Percentiles rank a stretch among this genome's conserved stretches.
Evolutionary conservation across 2,888 invertebrate genomes (phyloP).

Genomic region (Rotaria sp.): DNA sequence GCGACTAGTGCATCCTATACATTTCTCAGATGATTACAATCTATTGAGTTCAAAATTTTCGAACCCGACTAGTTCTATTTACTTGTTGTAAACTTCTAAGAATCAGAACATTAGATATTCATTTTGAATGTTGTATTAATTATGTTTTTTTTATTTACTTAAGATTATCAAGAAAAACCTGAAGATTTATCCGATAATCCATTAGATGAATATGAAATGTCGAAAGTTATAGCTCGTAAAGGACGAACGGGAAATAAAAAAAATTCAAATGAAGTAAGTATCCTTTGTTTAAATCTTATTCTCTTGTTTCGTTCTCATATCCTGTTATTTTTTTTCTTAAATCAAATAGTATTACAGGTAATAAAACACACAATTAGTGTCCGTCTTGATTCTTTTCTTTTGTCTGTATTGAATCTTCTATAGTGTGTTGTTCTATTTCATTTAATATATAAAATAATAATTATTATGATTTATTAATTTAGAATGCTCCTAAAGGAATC

Average conservation of each 20-base stretch:
- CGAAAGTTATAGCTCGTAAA: background rate
- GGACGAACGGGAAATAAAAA: background rate
- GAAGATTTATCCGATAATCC: background rate
- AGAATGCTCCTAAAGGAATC: background rate
- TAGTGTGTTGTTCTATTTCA: background rate
- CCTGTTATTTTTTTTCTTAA: background rate
- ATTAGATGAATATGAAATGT: conserved; percentile 25
- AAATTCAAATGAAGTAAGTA: background rate
- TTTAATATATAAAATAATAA: background rate
- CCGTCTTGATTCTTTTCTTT: background rate
- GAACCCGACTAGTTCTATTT: too few species aligned
- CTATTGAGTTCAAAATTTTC: too few species aligned
- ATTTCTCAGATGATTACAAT: too few species aligned
- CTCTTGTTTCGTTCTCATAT: too few species aligned
- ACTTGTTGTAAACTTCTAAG: too few species aligned
- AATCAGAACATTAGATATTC: too few species aligned
- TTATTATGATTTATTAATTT: background rate
- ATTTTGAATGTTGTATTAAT: background rate
- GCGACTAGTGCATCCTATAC: too few species aligned
- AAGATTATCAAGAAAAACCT: conserved; percentile 15
- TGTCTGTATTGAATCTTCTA: background rate
- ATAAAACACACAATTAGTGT: background rate
- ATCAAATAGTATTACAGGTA: background rate
- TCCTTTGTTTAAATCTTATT: too few species aligned
- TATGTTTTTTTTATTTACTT: background rate